A percentile compares a stretch with the other conserved stretches of the same genome.
Evolutionary conservation across 2,797 vertebrate species (phyloP).

Genomic region (Columba guinea): DNA sequence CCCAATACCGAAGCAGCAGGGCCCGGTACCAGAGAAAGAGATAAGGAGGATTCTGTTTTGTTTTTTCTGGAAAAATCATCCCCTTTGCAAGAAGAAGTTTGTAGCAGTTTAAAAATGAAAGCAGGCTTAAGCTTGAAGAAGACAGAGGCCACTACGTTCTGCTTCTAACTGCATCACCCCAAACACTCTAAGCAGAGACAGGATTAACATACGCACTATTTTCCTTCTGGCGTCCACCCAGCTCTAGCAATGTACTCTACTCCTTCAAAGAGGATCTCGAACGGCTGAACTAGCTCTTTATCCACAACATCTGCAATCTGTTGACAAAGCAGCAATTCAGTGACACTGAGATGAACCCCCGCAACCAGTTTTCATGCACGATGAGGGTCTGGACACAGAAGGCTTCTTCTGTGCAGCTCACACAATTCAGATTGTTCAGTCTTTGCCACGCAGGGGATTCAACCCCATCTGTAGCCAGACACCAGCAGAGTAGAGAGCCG

Average conservation of each 20-base stretch:
- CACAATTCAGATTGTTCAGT: neutral
- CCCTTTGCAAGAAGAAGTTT: neutral
- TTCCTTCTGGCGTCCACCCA: slow-evolving; percentile 85
- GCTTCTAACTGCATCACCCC: slow-evolving; percentile 38
- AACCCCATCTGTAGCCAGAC: neutral
- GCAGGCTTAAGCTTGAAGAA: slow-evolving; percentile 43
- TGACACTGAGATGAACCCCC: slow-evolving; percentile 63
- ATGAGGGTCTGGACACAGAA: slow-evolving; percentile 2
- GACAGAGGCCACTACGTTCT: slow-evolving; percentile 8
- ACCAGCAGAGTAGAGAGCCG: neutral
- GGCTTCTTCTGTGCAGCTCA: neutral
- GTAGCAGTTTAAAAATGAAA: slow-evolving; percentile 34
- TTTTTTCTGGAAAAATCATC: slow-evolving; percentile 1
- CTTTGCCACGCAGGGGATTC: neutral
- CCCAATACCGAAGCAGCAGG: slow-evolving; percentile 9
- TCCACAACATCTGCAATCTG: slow-evolving; percentile 81
- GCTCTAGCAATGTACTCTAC: slow-evolving; percentile 86
- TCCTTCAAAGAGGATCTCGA: slow-evolving; percentile 84
- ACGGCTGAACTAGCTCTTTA: slow-evolving; percentile 83
- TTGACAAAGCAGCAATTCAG: slow-evolving; percentile 65
- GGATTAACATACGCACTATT: slow-evolving; percentile 83
- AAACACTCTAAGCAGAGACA: slow-evolving; percentile 50
- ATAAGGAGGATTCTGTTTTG: neutral
- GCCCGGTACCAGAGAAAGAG: slow-evolving; percentile 38
- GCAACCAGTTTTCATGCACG: slow-evolving; percentile 55